Conservation (phyloP, 2,797 vertebrate genomes). For the Loriculus beryllinus region DNA sequence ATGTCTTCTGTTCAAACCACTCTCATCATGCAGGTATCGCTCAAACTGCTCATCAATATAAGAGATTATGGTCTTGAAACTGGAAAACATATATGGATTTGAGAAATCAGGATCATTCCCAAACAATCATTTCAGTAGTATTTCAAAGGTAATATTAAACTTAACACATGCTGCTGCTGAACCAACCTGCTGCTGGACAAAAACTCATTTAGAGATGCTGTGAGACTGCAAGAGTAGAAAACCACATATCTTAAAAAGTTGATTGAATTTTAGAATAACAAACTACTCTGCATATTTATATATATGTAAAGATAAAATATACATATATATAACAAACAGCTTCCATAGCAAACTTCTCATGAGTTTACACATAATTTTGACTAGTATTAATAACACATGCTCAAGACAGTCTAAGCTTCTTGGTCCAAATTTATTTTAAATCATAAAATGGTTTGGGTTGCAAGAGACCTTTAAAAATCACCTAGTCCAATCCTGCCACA, state of each 20-base stretch:
- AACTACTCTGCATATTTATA: background rate
- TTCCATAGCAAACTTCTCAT: background rate
- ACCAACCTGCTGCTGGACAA: background rate
- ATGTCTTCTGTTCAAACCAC: constrained; percentile 92
- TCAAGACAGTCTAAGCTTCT: background rate
- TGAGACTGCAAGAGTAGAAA: background rate
- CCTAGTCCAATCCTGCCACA: background rate
- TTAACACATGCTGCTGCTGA: background rate
- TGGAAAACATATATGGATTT: constrained; percentile 43
- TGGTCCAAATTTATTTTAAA: background rate
- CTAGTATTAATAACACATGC: background rate
- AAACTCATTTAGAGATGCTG: background rate
- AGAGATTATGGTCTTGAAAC: constrained; percentile 96
- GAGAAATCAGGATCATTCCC: background rate
- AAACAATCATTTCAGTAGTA: background rate
- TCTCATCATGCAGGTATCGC: constrained; percentile 98
- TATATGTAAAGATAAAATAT: background rate
- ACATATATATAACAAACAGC: background rate
- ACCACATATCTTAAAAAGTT: background rate
- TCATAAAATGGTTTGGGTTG: background rate
- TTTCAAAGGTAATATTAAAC: background rate
- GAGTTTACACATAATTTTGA: background rate
- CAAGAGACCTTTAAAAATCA: background rate
- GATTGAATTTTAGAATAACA: background rate
- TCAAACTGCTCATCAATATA: constrained; percentile 99